These are phyloP conservation scores for Platysteira castanea DNA, from an alignment of 2,113 vertebrate species.

Conservation along the genomic window DNA sequence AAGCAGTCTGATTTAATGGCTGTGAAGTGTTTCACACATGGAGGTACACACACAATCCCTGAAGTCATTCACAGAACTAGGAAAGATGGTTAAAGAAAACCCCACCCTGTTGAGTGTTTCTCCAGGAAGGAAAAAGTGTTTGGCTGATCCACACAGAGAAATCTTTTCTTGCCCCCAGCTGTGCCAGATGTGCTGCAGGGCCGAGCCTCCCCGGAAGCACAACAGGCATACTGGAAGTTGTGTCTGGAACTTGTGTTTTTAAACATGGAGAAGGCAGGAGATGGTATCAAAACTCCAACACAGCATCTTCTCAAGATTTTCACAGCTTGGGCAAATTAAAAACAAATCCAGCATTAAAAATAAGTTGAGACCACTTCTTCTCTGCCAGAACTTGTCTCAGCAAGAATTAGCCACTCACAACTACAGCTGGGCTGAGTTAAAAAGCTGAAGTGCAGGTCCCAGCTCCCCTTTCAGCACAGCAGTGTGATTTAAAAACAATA, in stretches of 20 bases:
- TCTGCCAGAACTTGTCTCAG: not conserved
- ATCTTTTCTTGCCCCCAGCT: not conserved
- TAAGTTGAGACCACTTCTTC: not conserved
- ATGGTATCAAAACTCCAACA: not conserved
- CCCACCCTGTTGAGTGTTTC: not conserved
- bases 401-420: not conserved
- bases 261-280: not conserved
- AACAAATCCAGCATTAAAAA: not conserved
- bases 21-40: not conserved
- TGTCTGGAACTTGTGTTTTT: not conserved
- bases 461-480: not conserved
- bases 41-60: not conserved
- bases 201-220: fast-evolving
- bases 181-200: not conserved
- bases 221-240: not conserved
- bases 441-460: not conserved
- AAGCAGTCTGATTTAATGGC: not conserved
- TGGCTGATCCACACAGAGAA: not conserved
- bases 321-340: not conserved
- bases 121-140: not conserved
- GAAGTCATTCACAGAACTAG: not conserved
- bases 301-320: not conserved
- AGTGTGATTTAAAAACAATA: not conserved
- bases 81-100: not conserved
- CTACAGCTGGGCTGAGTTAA: not conserved